phyloP scores from a whole-genome alignment of 2,113 vertebrate genomes.

The Globicephala melas region DNA sequence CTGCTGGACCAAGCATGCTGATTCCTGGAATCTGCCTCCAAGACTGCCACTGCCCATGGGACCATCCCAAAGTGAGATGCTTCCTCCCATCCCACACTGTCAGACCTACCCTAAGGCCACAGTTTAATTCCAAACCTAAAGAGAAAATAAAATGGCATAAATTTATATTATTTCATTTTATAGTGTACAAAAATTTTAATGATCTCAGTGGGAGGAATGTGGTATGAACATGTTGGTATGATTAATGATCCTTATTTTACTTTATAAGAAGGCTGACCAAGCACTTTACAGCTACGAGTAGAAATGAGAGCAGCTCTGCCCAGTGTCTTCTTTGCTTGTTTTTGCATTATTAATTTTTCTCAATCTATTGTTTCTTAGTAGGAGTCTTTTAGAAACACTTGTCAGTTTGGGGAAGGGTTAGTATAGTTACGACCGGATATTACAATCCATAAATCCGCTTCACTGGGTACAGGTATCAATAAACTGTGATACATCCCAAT shows the following conservation, averaged over 20 bases:
- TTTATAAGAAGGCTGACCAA: not conserved
- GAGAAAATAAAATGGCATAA: not conserved
- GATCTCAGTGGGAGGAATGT: not conserved
- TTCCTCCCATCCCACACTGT: not conserved
- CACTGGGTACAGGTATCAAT: not conserved
- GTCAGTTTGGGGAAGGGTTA: not conserved
- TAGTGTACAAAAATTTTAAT: not conserved
- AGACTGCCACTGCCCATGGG: not conserved
- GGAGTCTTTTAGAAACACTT: not conserved
- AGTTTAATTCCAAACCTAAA: not conserved
- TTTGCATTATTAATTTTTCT: not conserved
- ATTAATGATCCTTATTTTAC: not conserved
- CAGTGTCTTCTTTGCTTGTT: not conserved
- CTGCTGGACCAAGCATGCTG: not conserved
- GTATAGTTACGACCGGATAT: not conserved
- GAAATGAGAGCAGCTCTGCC: not conserved
- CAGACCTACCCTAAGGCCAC: not conserved
- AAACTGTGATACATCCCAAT: no score
- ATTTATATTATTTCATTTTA: not conserved
- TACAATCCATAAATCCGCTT: not conserved
- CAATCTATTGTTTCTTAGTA: not conserved
- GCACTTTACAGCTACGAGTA: not conserved
- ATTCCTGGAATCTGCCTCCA: not conserved
- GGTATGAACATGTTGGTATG: not conserved
- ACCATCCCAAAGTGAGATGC: not conserved